Base-by-base conservation (phyloP, 2,113 vertebrate genomes). In the Oryzias javanicus region DNA sequence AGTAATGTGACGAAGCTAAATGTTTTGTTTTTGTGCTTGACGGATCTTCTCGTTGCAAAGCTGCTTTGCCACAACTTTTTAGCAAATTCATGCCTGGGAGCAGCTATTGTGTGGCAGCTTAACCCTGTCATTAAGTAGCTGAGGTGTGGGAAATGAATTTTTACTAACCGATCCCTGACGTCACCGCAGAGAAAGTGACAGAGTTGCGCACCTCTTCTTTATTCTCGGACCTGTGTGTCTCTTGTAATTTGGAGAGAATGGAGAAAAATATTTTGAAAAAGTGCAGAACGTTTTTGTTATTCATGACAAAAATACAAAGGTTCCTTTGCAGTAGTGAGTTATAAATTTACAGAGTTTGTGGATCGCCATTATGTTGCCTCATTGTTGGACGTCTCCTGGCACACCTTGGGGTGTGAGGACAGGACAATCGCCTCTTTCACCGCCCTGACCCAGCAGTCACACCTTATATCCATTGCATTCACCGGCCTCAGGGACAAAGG, bases 371-470 rank as follows among this genome's bases (percentile, higher is more conserved):
- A 35, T 40, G 2, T 27, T 66, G 46, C 56, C 60, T 55, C 1
- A 1, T 49, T 60, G 60, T 65, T 64, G 58, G 57, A 68, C 69
- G 18, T 72, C 55, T 78, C 63, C 74, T 72, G 83, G 67, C 70
- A 69, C 81, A 85, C 83, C 77, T 78, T 80, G 53, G 20, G 27
- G 63, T 74, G 71, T 67, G 60, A 77, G 48, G 52, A 64, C 22
- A 55, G 70, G 62, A 89, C 85, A 88, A 88, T 86, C 67, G 51
- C 46, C 76, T 79, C 76, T 75, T 80, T 82, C 70, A 82, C 44
- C 46, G 71, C 60, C 22, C 27, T 50, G 64, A 65, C 72, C 84
- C 59, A 73, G 71, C 80, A 71, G 81, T 82, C 75, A 73, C 81
- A 79, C 77, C 70, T 83, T 50, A 42, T 27, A 77, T 74, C 52